These are phyloP conservation scores for Periphyllus acericola DNA, from an alignment of 2,888 invertebrate genomes.

Conservation along the genomic window DNA sequence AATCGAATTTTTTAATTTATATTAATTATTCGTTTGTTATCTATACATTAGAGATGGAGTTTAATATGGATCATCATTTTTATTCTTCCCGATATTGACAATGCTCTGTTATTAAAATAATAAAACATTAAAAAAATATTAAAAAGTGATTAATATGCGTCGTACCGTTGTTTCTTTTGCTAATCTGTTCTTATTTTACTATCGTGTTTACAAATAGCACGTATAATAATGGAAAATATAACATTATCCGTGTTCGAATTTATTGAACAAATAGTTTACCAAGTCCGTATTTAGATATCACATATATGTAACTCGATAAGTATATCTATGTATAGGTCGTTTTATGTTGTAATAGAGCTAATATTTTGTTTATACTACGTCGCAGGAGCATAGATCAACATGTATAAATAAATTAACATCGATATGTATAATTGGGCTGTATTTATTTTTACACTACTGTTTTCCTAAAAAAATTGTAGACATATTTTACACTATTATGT, in stretches of 20 bases:
- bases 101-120: too few species aligned
- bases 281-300: not conserved
- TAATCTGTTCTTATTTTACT: slow-evolving; percentile 7
- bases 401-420: not conserved
- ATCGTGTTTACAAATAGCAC: not conserved
- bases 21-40: too few species aligned
- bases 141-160: slow-evolving; percentile 4
- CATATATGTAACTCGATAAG: not conserved
- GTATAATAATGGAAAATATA: not conserved
- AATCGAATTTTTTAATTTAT: too few species aligned
- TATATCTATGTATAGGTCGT: too few species aligned
- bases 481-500: not conserved
- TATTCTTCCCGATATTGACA: too few species aligned
- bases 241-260: not conserved
- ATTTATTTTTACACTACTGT: not conserved
- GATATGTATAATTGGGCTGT: not conserved
- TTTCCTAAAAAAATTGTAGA: not conserved
- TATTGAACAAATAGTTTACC: not conserved
- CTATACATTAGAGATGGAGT: too few species aligned
- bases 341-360: not conserved
- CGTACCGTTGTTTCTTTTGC: not conserved
- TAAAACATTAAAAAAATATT: not conserved
- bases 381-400: not conserved
- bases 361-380: not conserved
- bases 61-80: too few species aligned